Percentiles rank a stretch among this genome's conserved stretches.
These are phyloP conservation scores for Euzetes globulus DNA, from an alignment of 2,888 invertebrate species.

Conservation along the genomic window DNA sequence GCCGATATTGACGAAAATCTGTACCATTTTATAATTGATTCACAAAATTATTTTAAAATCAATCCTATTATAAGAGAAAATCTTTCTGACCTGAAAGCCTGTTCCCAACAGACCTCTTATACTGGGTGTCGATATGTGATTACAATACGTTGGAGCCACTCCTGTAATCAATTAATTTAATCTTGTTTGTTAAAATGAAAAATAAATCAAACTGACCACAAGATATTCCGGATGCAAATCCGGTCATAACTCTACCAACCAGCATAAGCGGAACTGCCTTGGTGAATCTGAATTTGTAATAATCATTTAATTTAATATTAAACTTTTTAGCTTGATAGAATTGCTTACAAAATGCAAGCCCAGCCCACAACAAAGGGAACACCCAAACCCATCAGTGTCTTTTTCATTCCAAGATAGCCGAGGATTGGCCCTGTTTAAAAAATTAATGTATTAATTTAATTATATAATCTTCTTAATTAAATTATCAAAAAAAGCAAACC, in stretches of 20 bases:
- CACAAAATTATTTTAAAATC: neutral
- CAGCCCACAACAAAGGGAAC: conserved; percentile 46
- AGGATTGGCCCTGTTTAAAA: neutral
- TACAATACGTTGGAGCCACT: conserved; percentile 46
- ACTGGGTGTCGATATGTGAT: conserved; percentile 46
- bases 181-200: neutral
- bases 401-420: conserved; percentile 44
- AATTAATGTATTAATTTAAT: neutral
- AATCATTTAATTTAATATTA: neutral
- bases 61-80: too few relatives aligned
- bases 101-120: conserved; percentile 47
- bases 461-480: neutral
- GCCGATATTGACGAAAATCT: conserved; percentile 18
- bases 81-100: conserved; percentile 45
- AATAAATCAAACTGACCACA: conserved; percentile 40
- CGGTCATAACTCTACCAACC: conserved; percentile 46
- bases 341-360: conserved; percentile 42
- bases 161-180: conserved; percentile 46
- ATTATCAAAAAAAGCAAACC: conserved; percentile 50
- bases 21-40: neutral
- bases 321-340: neutral
- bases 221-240: conserved; percentile 45
- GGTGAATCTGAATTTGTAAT: neutral
- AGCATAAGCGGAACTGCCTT: conserved; percentile 39
- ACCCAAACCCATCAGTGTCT: conserved; percentile 41